Evolutionary conservation across 2,113 vertebrate genomes (phyloP), one percentile per base, ranked within the genome.

Genomic region (Amazona guildingii): DNA sequence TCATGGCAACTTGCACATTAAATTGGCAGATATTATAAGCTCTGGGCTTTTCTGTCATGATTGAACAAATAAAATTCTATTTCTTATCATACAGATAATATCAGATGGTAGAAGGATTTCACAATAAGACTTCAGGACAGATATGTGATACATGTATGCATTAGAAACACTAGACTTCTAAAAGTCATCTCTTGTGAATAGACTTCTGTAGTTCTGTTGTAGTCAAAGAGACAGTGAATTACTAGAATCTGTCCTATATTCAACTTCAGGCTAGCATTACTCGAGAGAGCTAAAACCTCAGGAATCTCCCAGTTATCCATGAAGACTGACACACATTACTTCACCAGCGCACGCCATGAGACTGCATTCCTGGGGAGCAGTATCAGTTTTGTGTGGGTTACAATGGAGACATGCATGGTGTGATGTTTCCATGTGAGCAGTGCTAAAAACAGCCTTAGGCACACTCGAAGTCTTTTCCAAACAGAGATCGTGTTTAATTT

Each of bases 401-500:
- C 66, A 27, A 1, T 57, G 80, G 88, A 76, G 80, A 62, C 57
- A 64, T 48, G 74, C 28, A 4, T 27, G 57, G 62, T 89, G 80
- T 69, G 90, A 91, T 0, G 7, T 84, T 94, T 86, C 90, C 73
- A 66, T 79, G 52, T 82, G 24, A 92, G 88, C 61, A 51, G 79
- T 21, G n/a, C 86, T 90, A 75, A 86, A 91, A 96, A 46, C 92
- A 92, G 80, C 86, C 86, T 43, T 27, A 93, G 83, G 86, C 90
- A 59, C 55, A 11, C 74, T n/a, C 5, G 5, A 49, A 81, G 83
- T 3, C 84, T 80, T 79, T 85, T 81, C 88, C 79, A 96, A 70
- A 83, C 28, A 83, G 78, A 91, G 78, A 46, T 86, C 1, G 2
- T 87, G 76, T 82, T 91, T 94, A 73, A 86, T 92, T 80, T 67